Evolutionary conservation across 2,797 vertebrate species (phyloP).

Genomic region (Gobionotothen gibberifrons): DNA sequence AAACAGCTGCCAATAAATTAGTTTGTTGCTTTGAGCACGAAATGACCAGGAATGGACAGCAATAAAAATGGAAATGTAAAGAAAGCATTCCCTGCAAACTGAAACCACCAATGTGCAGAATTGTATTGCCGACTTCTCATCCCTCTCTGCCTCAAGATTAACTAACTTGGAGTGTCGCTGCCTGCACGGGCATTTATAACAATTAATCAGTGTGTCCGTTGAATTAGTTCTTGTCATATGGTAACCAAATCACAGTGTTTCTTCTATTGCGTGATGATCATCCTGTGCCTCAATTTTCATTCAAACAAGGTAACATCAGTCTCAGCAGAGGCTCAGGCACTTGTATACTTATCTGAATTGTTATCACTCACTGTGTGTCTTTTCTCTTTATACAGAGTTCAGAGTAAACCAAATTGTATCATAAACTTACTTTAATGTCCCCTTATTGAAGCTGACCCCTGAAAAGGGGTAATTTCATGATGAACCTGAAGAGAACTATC

Average conservation of each 20-base stretch:
- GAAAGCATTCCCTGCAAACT: conserved; percentile 67
- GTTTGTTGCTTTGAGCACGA: conserved; percentile 76
- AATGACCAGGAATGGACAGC: conserved; percentile 80
- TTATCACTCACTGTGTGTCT: conserved; percentile 9
- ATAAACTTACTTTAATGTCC: conserved; percentile 18
- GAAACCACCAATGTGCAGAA: conserved; percentile 73
- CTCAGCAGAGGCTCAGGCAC: conserved; percentile 22
- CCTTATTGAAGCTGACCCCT: conserved; percentile 27
- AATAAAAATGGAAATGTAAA: conserved; percentile 85
- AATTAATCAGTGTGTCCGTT: conserved; percentile 71
- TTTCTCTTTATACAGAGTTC: conserved; percentile 12
- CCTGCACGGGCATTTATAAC: conserved; percentile 67
- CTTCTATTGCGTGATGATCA: conserved; percentile 42
- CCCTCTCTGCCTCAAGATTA: conserved; percentile 64
- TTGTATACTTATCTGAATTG: conserved; percentile 37
- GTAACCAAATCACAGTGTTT: conserved; percentile 47
- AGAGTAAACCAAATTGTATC: conserved; percentile 26
- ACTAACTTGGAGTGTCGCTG: conserved; percentile 60
- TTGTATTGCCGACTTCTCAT: conserved; percentile 69
- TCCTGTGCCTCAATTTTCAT: conserved; percentile 37
- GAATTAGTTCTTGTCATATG: conserved; percentile 62
- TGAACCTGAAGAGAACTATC: background rate
- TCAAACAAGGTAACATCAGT: conserved; percentile 33
- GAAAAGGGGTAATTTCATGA: background rate
- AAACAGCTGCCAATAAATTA: conserved; percentile 77